These are phyloP conservation scores for Carduelis carduelis DNA, from an alignment of 2,797 vertebrate genomes.

Conservation along the genomic window DNA sequence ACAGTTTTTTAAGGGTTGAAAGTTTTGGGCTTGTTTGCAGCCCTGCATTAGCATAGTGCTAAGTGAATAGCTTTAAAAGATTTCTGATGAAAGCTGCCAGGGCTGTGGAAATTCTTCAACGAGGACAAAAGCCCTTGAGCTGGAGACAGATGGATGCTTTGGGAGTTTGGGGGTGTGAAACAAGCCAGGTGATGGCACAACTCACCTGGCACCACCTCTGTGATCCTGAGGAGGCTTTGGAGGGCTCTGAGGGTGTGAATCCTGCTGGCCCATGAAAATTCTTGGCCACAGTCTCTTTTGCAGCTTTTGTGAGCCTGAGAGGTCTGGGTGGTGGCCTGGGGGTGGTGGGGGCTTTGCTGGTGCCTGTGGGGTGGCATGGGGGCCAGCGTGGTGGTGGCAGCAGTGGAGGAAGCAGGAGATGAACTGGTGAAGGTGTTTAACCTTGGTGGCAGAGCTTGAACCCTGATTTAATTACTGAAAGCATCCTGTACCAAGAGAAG, in stretches of 20 bases:
- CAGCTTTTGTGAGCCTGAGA: not conserved
- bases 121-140: not conserved
- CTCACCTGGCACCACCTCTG: fast-evolving
- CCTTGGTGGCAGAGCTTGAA: not conserved
- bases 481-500: not conserved
- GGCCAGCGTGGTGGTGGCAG: no score
- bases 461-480: not conserved
- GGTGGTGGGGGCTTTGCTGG: not conserved
- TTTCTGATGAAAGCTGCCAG: not conserved
- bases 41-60: not conserved
- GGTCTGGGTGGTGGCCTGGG: not conserved
- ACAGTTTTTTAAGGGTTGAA: not conserved
- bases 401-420: not conserved
- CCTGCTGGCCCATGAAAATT: not conserved
- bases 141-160: not conserved
- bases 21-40: not conserved
- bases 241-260: not conserved
- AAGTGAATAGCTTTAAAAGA: not conserved
- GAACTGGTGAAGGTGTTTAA: not conserved
- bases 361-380: not conserved
- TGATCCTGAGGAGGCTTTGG: not conserved
- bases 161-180: not conserved
- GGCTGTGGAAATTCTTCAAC: not conserved
- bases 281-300: not conserved
- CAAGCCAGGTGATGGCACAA: not conserved